Evolutionary conservation across 1,140 invertebrate species (phyloP), one percentile per base, ranked within the genome.

Genomic region (Solenopsis fugax): DNA sequence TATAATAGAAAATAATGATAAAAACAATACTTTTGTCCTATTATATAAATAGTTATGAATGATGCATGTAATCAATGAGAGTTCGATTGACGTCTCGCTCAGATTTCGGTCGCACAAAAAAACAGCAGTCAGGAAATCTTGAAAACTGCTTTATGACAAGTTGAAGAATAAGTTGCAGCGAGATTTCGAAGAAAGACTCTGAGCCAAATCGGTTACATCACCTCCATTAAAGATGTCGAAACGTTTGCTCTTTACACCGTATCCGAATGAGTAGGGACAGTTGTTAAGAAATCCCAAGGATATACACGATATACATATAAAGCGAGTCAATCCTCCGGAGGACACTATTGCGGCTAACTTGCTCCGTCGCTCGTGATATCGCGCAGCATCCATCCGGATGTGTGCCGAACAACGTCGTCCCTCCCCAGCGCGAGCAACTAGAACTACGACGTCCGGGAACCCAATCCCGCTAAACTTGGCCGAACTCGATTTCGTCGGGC

Each of bases 381-480:
- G 54, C 16, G 24, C 48, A 37, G 16, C 67, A 72, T 58, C 67
- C 67, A n/a, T 73, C 67, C 80, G 80, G 67, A 73, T 82, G 21
- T 82, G 45, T 29, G 67, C 24, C 67, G 67, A 73, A 73, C 77
- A 45, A 41, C 67, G 67, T 29, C 29, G 29, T 56, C 37, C 67
- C 41, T 58, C 24, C 18, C 12, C 67, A 9, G 21, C 48, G n/a
- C 21, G 50, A 52, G n/a, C 50, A 12, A 18, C 45, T 56, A 48
- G 80, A 84, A 75, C 54, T 84, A 73, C 54, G 41, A 73, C 29
- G 41, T 21, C n/a, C 54, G 21, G 67, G n/a, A 73, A 82, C 67
- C 80, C 54, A 84, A 84, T 84, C 80, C 80, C 45, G 69, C 24
- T 62, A 84, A 84, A 84, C 80, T 84, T 84, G 80, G 80, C 13